Percentiles rank a stretch among this genome's conserved stretches.
These are phyloP conservation scores for Proteles cristata DNA, from an alignment of 2,113 vertebrate genomes.

Conservation along the genomic window DNA sequence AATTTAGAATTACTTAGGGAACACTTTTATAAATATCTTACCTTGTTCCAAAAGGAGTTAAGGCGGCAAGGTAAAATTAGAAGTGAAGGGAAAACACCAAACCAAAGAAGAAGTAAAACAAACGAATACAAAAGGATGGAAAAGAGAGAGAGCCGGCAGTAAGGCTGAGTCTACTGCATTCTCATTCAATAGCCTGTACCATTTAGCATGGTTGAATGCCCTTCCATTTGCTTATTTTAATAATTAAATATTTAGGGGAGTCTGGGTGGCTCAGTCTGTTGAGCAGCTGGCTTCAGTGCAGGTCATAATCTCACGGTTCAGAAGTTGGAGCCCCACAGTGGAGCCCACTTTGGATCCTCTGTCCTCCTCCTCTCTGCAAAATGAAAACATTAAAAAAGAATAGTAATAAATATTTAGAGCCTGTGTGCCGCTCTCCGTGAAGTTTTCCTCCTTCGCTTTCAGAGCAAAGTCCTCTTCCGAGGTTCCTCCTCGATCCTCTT, in stretches of 20 bases:
- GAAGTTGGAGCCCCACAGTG: no score
- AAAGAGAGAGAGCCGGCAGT: neutral
- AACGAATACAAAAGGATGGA: neutral
- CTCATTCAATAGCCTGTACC: neutral
- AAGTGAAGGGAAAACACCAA: neutral
- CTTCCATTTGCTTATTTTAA: neutral
- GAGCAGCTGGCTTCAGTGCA: no score
- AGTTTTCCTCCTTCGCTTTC: neutral
- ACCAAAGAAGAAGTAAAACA: slow-evolving; percentile 7
- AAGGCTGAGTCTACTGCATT: neutral
- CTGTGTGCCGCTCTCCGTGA: neutral
- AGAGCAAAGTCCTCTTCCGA: neutral
- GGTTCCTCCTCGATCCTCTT: neutral
- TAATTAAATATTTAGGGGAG: neutral
- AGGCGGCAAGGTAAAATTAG: slow-evolving; percentile 10
- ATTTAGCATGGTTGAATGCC: neutral
- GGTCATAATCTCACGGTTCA: no score
- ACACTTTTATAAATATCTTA: neutral
- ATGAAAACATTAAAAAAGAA: no score
- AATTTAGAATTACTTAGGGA: neutral
- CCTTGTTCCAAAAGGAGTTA: neutral
- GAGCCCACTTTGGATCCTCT: no score
- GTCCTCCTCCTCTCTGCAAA: no score
- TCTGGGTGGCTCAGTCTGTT: no score
- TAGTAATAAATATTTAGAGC: neutral